Conservation (phyloP, 2,888 invertebrate genomes). For the Orthosia cruda region DNA sequence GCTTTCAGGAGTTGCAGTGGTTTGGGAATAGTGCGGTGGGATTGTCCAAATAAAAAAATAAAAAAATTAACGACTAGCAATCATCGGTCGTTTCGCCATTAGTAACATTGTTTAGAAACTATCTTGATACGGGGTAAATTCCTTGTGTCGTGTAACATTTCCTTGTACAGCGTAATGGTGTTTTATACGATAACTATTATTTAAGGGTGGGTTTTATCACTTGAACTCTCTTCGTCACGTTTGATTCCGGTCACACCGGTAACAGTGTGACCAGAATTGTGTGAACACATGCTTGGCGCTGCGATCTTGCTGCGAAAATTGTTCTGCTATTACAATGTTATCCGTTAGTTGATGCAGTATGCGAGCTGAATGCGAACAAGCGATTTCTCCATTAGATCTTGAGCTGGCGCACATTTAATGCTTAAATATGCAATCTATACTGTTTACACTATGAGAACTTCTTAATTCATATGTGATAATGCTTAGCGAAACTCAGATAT, state of each 20-base stretch:
- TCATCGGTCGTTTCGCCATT: neutral
- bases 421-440: neutral
- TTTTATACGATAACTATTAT: neutral
- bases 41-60: too few relatives aligned
- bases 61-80: too few relatives aligned
- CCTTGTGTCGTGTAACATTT: neutral
- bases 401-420: neutral
- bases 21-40: too few relatives aligned
- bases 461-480: neutral
- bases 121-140: neutral
- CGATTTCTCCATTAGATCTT: neutral
- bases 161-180: neutral
- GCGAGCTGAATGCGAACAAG: slow-evolving; percentile 2
- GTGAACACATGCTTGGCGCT: neutral
- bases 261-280: too few relatives aligned
- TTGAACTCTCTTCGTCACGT: neutral
- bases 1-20: too few relatives aligned
- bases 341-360: neutral
- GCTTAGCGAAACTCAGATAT: neutral
- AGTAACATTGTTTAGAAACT: neutral
- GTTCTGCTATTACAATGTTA: neutral
- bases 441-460: neutral
- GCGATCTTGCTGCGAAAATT: neutral
- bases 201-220: neutral
- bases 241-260: neutral